Percentiles rank a stretch among this genome's conserved stretches.
phyloP scores from a whole-genome alignment of 2,797 vertebrate genomes.

The Bradypus variegatus region DNA sequence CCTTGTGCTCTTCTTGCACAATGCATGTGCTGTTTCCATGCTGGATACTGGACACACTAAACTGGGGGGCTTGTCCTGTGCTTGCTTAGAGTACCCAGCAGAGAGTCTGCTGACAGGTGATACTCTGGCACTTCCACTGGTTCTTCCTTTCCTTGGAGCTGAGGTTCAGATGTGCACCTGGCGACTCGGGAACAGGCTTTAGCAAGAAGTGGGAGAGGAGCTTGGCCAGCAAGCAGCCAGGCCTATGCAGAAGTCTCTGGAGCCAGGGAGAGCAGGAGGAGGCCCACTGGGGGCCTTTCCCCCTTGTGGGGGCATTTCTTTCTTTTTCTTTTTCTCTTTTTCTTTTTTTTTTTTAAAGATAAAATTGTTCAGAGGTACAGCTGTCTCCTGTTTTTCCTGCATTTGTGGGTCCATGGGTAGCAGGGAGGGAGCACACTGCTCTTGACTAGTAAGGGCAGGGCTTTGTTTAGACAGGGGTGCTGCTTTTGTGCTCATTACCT shows the following conservation, averaged over 20 bases:
- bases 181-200: constrained; percentile 5
- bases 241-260: constrained; percentile 5
- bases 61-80: constrained; percentile 37
- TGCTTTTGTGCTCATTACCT: neutral
- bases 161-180: neutral
- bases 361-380: constrained; percentile 51
- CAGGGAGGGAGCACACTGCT: neutral
- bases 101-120: neutral
- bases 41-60: constrained; percentile 38
- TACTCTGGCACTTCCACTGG: neutral
- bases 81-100: constrained; percentile 22
- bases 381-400: neutral
- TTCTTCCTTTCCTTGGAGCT: constrained; percentile 31
- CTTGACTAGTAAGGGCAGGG: neutral
- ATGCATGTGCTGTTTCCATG: constrained; percentile 44
- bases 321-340: neutral
- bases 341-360: constrained; percentile 37
- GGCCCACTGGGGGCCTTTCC: constrained; percentile 28
- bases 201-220: neutral
- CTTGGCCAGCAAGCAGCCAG: neutral
- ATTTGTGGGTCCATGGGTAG: neutral
- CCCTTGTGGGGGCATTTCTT: neutral
- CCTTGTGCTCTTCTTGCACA: constrained; percentile 23
- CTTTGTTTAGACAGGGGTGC: neutral
- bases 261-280: constrained; percentile 32